Percentiles rank a stretch among this genome's conserved stretches.
Evolutionary conservation across 2,888 invertebrate genomes (phyloP).

Genomic region (Drosophila tripunctata): DNA sequence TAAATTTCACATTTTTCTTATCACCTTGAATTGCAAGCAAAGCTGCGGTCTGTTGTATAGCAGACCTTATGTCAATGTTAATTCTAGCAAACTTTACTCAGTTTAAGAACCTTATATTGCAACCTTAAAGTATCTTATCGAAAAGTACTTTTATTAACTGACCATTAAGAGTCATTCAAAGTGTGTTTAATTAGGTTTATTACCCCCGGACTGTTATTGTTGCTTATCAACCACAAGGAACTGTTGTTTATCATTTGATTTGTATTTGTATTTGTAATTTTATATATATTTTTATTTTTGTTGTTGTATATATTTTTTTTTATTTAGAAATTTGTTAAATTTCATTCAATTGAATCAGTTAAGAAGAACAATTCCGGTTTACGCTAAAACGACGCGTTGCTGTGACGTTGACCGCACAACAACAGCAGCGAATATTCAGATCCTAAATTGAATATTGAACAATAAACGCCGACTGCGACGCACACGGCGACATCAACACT

Average conservation of each 20-base stretch:
- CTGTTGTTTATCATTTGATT: background rate
- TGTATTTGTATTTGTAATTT: background rate
- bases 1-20: no score
- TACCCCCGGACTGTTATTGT: background rate
- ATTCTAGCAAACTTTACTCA: background rate
- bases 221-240: conserved; percentile 7
- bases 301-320: conserved; percentile 1
- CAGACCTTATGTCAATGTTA: background rate
- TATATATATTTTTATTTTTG: background rate
- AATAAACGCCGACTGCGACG: conserved; percentile 38
- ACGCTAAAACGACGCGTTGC: no score
- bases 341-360: conserved; percentile 64
- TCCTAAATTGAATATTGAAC: conserved; percentile 67
- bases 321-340: conserved; percentile 29
- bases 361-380: conserved; percentile 63
- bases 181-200: conserved; percentile 8
- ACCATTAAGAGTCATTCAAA: background rate
- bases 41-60: no score
- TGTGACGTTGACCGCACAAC: conserved; percentile 13
- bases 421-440: conserved; percentile 6
- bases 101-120: background rate
- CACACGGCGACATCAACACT: background rate
- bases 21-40: no score
- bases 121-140: conserved; percentile 17
- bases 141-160: background rate